These are phyloP conservation scores for Drosophila chauvacae DNA, from an alignment of 1,140 invertebrate genomes.

Conservation along the genomic window DNA sequence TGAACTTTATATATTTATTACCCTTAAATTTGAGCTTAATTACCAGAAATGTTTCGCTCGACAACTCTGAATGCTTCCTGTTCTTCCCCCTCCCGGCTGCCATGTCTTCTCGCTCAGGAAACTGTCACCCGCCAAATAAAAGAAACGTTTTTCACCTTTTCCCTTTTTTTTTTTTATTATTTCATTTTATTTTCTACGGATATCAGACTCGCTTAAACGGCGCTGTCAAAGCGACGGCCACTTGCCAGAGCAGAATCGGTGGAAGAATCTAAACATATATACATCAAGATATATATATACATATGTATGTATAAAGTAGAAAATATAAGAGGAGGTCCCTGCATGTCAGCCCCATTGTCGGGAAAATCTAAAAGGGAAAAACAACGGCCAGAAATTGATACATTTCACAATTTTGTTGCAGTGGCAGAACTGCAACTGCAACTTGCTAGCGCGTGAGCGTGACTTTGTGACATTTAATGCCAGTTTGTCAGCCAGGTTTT, in stretches of 20 bases:
- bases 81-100: not conserved
- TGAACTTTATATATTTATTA: not conserved
- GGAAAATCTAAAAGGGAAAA: slow-evolving; percentile 9
- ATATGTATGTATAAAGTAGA: not conserved
- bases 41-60: not conserved
- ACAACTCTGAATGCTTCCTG: slow-evolving; percentile 8
- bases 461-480: slow-evolving; percentile 81
- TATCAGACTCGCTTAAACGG: slow-evolving; percentile 53
- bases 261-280: slow-evolving; percentile 4
- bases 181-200: not conserved
- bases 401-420: slow-evolving; percentile 69
- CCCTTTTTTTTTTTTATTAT: not conserved
- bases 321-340: slow-evolving; percentile 4
- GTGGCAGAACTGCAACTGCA: slow-evolving; percentile 33
- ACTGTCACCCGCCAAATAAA: slow-evolving; percentile 58
- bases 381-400: slow-evolving; percentile 75
- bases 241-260: slow-evolving; percentile 44
- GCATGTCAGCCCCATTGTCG: slow-evolving; percentile 47
- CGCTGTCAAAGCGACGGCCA: slow-evolving; percentile 71
- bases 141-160: slow-evolving; percentile 26
- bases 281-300: not conserved
- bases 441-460: slow-evolving; percentile 67
- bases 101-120: slow-evolving; percentile 31
- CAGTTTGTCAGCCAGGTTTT: slow-evolving; percentile 63
- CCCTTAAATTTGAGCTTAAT: not conserved